Conservation (phyloP, 2,888 invertebrate species). For the Epirrita christyi region DNA sequence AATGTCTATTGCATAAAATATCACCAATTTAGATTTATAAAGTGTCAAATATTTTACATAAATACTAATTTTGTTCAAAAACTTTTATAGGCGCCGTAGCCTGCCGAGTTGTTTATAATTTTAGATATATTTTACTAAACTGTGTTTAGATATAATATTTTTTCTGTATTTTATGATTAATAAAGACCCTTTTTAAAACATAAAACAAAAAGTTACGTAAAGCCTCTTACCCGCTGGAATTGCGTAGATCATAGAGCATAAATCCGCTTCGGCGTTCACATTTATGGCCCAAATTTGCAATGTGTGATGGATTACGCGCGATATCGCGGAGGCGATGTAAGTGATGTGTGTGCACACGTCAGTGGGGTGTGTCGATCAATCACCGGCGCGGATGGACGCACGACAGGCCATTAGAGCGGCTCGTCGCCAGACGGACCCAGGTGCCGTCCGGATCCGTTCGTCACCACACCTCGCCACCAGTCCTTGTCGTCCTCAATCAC, state of each 20-base stretch:
- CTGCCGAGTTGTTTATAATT: too few relatives aligned
- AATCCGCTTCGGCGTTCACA: constrained; percentile 42
- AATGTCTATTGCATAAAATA: too few relatives aligned
- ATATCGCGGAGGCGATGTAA: constrained; percentile 65
- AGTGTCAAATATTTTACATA: too few relatives aligned
- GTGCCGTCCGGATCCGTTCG: constrained; percentile 56
- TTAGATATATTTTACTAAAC: too few relatives aligned
- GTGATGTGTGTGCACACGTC: constrained; percentile 72
- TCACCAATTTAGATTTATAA: too few relatives aligned
- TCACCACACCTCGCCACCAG: constrained; percentile 45
- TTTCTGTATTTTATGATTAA: too few relatives aligned
- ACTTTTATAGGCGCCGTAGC: too few relatives aligned
- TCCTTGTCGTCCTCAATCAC: constrained; percentile 62
- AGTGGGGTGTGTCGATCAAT: constrained; percentile 78
- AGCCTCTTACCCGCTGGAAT: constrained; percentile 34
- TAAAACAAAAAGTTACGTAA: constrained; percentile 33
- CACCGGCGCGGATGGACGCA: constrained; percentile 74
- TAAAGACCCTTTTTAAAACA: too few relatives aligned
- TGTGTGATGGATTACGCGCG: constrained; percentile 73
- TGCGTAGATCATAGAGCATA: constrained; percentile 41
- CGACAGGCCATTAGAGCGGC: constrained; percentile 80
- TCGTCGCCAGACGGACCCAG: constrained; percentile 61
- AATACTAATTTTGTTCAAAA: too few relatives aligned
- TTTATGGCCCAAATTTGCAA: constrained; percentile 55
- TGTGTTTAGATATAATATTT: too few relatives aligned